phyloP scores from a whole-genome alignment of 2,113 vertebrate genomes.

The Ictidomys tridecemlineatus region DNA sequence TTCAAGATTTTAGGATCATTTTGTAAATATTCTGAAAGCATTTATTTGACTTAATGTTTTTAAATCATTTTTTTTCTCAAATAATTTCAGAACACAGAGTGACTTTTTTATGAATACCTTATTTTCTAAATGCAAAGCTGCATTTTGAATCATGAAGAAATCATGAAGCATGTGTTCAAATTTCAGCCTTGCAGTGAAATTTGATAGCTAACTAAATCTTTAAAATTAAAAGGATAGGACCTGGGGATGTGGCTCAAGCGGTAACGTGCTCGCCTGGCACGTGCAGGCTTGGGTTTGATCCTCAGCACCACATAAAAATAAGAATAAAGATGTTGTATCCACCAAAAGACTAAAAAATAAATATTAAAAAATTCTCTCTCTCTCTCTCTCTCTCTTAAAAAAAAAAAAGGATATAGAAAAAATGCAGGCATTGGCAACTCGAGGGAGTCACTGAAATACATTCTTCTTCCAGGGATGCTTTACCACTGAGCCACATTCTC shows the following conservation, averaged over 20 bases:
- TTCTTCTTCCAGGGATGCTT: neutral
- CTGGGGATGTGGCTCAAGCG: too few species aligned
- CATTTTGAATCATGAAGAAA: constrained; percentile 29
- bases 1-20: constrained; percentile 17
- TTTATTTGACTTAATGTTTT: constrained; percentile 48
- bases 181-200: constrained; percentile 3
- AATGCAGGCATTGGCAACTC: neutral
- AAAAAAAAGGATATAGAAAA: neutral
- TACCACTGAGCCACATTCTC: too few species aligned
- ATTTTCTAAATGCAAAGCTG: neutral
- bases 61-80: constrained; percentile 7
- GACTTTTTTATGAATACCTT: constrained; percentile 7
- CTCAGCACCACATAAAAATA: too few species aligned
- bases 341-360: too few species aligned
- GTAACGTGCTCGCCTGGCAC: too few species aligned
- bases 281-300: too few species aligned
- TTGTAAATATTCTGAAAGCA: constrained; percentile 37
- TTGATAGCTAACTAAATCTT: neutral
- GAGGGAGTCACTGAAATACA: neutral
- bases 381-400: too few species aligned
- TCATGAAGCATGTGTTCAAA: neutral
- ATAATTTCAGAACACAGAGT: neutral
- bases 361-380: too few species aligned
- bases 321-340: too few species aligned
- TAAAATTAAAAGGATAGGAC: neutral